Evolutionary conservation across 2,888 invertebrate species (phyloP), one percentile per base, ranked within the genome.

Genomic region (Epistrophella euchroma): DNA sequence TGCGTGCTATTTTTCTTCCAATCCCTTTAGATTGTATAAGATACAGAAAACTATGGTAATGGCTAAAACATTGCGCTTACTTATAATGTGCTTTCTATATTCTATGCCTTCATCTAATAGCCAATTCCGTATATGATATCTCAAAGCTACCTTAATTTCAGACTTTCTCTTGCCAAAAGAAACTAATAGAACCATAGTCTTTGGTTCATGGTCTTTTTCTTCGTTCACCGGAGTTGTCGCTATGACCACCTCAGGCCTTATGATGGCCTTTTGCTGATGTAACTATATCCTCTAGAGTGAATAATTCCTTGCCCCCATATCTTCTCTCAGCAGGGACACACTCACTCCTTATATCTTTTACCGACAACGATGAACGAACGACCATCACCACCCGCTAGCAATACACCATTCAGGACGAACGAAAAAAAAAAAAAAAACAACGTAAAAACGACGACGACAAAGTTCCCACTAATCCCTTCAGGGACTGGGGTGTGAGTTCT

Each of bases 401-500:
- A 32, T 37, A 68, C 52, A 52, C 50, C 68, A 68, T 68, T 68
- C 66, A 71, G 66, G 13, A 52, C 17, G 19, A 43, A 32, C 71
- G 47, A 66, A 17, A 55, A 68, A 73, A 72, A 68, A 73, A 62
- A 68, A 73, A 64, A 73, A 74, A 4, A 47, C 15, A 13, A 4
- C 64, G 28, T 70, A 86, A 77, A 71, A 86, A 70, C 71, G 82
- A 78, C 82, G 74, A 86, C 74, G 78, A 86, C 82, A 82, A 82
- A 86, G 78, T 86, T 86, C 82, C 77, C 81, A 82, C 82, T 86
- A 86, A 86, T 86, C 86, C 86, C 86, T 86, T 86, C 74, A 71
- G 86, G 86, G 77, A 71, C 19, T 50, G 50, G 74, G 82, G 81
- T 78, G 74, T 82, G 86, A 71, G 86, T 45, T 45, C 58, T 70